These are phyloP conservation scores for Diorhabda elongata DNA, from an alignment of 1,140 invertebrate genomes.

Conservation along the genomic window DNA sequence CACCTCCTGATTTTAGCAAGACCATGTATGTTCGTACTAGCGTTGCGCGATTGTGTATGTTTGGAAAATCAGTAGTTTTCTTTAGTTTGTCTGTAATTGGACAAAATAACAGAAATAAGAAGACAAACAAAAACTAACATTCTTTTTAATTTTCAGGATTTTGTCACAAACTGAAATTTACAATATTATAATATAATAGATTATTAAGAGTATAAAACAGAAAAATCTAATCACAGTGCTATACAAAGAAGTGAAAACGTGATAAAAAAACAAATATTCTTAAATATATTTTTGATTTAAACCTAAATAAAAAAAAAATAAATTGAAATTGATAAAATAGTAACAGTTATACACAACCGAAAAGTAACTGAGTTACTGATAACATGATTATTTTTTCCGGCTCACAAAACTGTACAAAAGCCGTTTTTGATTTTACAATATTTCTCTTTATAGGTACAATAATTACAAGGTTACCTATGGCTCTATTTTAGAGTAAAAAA, in stretches of 20 bases:
- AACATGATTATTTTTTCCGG: not conserved
- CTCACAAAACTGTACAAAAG: not conserved
- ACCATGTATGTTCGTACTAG: too few relatives aligned
- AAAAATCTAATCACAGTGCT: not conserved
- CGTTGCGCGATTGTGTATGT: too few relatives aligned
- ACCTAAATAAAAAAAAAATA: not conserved
- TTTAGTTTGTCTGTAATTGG: too few relatives aligned
- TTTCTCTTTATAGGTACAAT: conserved; percentile 8
- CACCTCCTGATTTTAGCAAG: too few relatives aligned
- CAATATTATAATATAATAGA: not conserved
- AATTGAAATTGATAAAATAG: not conserved
- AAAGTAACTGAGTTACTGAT: not conserved
- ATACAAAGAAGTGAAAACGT: not conserved
- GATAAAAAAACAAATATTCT: not conserved
- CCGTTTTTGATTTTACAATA: not conserved
- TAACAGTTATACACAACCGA: not conserved
- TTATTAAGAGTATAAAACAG: not conserved
- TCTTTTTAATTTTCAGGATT: not conserved
- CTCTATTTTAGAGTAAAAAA: conserved; percentile 19
- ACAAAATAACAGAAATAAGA: too few relatives aligned
- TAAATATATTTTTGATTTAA: not conserved
- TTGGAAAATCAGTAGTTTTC: too few relatives aligned
- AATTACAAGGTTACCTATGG: not conserved
- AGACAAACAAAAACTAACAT: not conserved
- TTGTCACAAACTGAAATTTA: not conserved